Conservation (phyloP, 1,140 invertebrate species). For the Colletes latitarsis region DNA sequence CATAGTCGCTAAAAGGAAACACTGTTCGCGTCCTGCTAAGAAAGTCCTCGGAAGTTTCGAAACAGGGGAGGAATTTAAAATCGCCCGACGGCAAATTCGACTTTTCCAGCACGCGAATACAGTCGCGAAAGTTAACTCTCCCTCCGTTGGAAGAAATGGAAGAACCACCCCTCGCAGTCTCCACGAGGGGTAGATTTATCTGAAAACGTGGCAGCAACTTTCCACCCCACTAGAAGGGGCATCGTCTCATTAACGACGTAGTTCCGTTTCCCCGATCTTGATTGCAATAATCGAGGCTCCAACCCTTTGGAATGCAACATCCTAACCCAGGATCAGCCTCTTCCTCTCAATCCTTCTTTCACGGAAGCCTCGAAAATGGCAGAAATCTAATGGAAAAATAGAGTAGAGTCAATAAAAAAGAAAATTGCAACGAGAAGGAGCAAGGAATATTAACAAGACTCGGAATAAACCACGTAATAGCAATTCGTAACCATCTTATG, state of each 20-base stretch:
- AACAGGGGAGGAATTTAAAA: neutral
- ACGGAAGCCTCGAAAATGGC: too few relatives aligned
- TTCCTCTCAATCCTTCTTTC: neutral
- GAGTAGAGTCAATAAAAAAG: too few relatives aligned
- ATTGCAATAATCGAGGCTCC: constrained; percentile 26
- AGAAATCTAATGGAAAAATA: too few relatives aligned
- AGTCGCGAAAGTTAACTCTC: neutral
- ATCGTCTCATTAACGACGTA: constrained; percentile 7
- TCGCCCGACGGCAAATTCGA: neutral
- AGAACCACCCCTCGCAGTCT: neutral
- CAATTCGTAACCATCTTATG: too few relatives aligned
- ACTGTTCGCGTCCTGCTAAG: too few relatives aligned
- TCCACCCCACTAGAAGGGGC: neutral
- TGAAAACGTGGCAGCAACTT: neutral
- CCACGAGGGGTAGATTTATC: neutral
- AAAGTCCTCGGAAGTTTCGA: too few relatives aligned
- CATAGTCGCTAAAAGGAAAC: too few relatives aligned
- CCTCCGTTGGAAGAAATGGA: neutral
- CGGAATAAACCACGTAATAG: too few relatives aligned
- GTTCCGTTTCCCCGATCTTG: neutral
- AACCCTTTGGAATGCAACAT: neutral
- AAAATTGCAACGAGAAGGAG: too few relatives aligned
- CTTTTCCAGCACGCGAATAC: neutral
- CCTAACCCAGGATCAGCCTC: neutral
- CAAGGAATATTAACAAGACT: too few relatives aligned